These are phyloP conservation scores for Cinara cedri DNA, from an alignment of 2,888 invertebrate genomes.

Conservation along the genomic window DNA sequence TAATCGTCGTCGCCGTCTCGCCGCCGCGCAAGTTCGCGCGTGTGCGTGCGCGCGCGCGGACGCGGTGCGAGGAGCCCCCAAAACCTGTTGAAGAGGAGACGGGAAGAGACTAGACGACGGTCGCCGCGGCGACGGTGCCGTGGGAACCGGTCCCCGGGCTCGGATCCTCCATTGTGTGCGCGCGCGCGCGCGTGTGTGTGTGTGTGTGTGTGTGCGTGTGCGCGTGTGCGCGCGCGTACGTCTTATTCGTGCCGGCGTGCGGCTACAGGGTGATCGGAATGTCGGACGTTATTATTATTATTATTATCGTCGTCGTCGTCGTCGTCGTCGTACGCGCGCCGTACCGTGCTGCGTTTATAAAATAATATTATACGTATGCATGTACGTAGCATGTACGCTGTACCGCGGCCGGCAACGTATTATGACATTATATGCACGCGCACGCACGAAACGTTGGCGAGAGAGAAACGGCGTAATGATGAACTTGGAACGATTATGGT, in stretches of 20 bases:
- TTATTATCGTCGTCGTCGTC: no score
- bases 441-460: slow-evolving; percentile 16
- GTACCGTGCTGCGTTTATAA: not conserved
- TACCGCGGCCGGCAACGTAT: not conserved
- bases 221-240: no score
- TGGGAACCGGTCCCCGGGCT: slow-evolving; percentile 50
- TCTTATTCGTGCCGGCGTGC: not conserved
- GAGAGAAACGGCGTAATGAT: not conserved
- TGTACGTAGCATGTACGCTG: no score
- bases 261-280: slow-evolving; percentile 40
- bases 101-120: slow-evolving; percentile 38
- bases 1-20: not conserved
- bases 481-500: not conserved
- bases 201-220: no score
- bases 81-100: slow-evolving; percentile 46
- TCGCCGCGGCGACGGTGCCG: slow-evolving; percentile 28
- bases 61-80: slow-evolving; percentile 31
- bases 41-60: not conserved
- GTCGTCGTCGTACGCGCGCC: no score
- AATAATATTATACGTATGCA: not conserved
- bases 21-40: not conserved
- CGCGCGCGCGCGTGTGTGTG: no score
- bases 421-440: slow-evolving; percentile 34
- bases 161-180: slow-evolving; percentile 34
- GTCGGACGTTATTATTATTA: slow-evolving; percentile 5